phyloP scores from a whole-genome alignment of 2,113 vertebrate species.

The Esox niger region DNA sequence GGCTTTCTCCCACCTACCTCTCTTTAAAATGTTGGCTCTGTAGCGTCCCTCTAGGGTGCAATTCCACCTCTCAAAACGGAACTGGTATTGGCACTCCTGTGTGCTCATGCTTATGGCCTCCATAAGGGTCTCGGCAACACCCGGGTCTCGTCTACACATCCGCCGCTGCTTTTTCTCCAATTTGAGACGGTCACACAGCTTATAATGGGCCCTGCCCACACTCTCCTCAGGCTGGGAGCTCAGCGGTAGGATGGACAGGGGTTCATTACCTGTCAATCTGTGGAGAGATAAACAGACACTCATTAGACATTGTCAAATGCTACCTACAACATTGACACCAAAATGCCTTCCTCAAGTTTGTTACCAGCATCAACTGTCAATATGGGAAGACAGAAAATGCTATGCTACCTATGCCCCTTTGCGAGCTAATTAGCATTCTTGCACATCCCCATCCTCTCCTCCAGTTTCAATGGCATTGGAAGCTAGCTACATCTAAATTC shows the following conservation, averaged over 20 bases:
- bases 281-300: slow-evolving; percentile 19
- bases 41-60: slow-evolving; percentile 94
- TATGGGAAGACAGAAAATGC: no score
- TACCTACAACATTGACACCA: not conserved
- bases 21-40: slow-evolving; percentile 88
- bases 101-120: slow-evolving; percentile 97
- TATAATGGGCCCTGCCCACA: slow-evolving; percentile 86
- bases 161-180: slow-evolving; percentile 95
- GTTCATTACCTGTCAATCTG: slow-evolving; percentile 95
- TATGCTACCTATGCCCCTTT: no score
- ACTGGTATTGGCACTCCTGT: slow-evolving; percentile 95
- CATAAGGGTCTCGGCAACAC: slow-evolving; percentile 92
- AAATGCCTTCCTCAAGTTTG: not conserved
- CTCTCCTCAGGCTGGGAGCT: slow-evolving; percentile 87
- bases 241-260: slow-evolving; percentile 93
- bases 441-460: no score
- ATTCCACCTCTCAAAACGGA: slow-evolving; percentile 98
- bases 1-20: slow-evolving; percentile 69
- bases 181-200: slow-evolving; percentile 96
- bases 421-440: no score
- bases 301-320: slow-evolving; percentile 13
- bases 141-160: slow-evolving; percentile 95
- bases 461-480: no score
- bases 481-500: no score
- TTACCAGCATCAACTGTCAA: no score